These are phyloP conservation scores for Bufo bufo DNA, from an alignment of 2,113 vertebrate species.

Conservation along the genomic window DNA sequence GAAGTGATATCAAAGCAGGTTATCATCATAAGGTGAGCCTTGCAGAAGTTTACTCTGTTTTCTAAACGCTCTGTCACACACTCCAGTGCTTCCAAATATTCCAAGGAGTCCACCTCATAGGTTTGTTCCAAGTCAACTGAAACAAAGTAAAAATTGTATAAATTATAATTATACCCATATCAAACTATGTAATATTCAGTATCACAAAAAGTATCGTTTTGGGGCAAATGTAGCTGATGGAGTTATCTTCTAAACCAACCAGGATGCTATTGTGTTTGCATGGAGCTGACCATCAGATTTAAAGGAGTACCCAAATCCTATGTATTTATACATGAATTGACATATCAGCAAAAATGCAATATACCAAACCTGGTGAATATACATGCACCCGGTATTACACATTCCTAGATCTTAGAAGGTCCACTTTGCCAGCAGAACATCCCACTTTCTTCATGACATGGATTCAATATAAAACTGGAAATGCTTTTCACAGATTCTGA, in stretches of 20 bases:
- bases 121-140: conserved; percentile 92
- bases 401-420: too few species aligned
- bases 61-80: conserved; percentile 91
- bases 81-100: conserved; percentile 94
- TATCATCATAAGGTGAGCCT: conserved; percentile 99
- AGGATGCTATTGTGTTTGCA: too few species aligned
- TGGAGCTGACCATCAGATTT: too few species aligned
- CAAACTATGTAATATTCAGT: not conserved
- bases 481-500: not conserved
- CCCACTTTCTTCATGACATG: not conserved
- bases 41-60: conserved; percentile 97
- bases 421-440: too few species aligned
- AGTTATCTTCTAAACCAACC: too few species aligned
- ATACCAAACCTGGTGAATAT: not conserved
- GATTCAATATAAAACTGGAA: not conserved
- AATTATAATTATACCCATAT: not conserved
- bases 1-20: conserved; percentile 97
- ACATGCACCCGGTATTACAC: not conserved
- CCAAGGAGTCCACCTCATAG: conserved; percentile 91
- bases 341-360: not conserved
- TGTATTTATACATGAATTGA: too few species aligned
- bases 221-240: too few species aligned
- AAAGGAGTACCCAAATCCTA: too few species aligned
- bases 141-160: conserved; percentile 48
- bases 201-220: not conserved